These are phyloP conservation scores for Origma solitaria DNA, from an alignment of 2,113 vertebrate genomes.

Conservation along the genomic window DNA sequence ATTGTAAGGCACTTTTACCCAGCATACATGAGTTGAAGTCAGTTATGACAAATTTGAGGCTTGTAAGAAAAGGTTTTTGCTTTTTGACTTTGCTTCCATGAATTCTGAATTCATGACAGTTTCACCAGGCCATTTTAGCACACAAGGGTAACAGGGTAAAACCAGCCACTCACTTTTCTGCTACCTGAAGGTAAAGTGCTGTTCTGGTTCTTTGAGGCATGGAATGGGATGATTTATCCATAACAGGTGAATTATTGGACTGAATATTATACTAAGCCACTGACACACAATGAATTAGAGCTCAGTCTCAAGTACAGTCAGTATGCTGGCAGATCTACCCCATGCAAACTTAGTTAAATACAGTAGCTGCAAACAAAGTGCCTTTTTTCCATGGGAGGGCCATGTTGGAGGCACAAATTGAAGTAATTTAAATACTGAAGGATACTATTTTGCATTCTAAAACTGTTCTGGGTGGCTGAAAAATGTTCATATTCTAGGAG, in stretches of 20 bases:
- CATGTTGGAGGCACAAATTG: conserved; percentile 59
- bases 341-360: conserved; percentile 62
- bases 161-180: conserved; percentile 60
- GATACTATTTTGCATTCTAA: conserved; percentile 57
- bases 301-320: conserved; percentile 54
- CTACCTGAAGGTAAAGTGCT: conserved; percentile 70
- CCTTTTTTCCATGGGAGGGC: conserved; percentile 62
- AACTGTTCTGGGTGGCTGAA: conserved; percentile 62
- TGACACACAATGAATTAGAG: conserved; percentile 50
- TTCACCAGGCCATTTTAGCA: conserved; percentile 62
- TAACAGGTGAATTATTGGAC: conserved; percentile 26
- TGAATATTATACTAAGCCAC: conserved; percentile 49
- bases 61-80: conserved; percentile 46
- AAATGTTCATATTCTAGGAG: conserved; percentile 57
- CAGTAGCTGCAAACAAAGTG: conserved; percentile 74
- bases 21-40: conserved; percentile 71
- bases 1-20: conserved; percentile 82
- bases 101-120: conserved; percentile 42
- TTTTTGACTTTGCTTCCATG: conserved; percentile 58
- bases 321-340: conserved; percentile 68
- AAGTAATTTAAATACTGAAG: conserved; percentile 59
- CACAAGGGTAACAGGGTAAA: conserved; percentile 61
- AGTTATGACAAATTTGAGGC: conserved; percentile 60
- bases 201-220: conserved; percentile 64
- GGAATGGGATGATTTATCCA: conserved; percentile 56